Percentiles rank a stretch among this genome's conserved stretches.
Evolutionary conservation across 2,113 vertebrate species (phyloP).

Genomic region (Odocoileus hemionus): DNA sequence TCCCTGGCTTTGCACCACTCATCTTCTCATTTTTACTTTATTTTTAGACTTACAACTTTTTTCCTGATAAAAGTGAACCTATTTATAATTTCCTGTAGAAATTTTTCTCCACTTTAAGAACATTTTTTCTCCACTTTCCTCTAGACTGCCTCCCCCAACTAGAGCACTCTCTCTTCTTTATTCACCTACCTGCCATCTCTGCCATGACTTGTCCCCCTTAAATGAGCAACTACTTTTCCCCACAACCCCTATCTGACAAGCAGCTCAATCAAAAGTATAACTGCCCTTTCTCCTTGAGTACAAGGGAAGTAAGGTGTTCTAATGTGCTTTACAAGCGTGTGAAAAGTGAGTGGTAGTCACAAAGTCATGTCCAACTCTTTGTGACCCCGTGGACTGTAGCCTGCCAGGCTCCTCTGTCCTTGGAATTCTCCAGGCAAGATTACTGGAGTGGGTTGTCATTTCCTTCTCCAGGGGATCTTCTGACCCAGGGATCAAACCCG

Average conservation of each 20-base stretch:
- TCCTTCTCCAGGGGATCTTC: background rate
- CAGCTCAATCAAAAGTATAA: background rate
- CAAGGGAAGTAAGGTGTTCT: background rate
- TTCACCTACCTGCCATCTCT: background rate
- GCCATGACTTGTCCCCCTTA: background rate
- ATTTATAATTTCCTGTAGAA: background rate
- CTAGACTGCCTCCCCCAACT: background rate
- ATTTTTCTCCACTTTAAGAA: background rate
- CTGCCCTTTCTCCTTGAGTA: background rate
- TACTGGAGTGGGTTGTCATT: background rate
- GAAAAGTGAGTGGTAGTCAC: background rate
- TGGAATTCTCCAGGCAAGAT: background rate
- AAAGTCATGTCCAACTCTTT: background rate
- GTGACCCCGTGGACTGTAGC: background rate
- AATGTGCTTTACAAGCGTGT: background rate
- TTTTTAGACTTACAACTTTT: background rate
- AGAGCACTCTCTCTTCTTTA: background rate
- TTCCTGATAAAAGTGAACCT: background rate
- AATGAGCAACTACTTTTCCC: background rate
- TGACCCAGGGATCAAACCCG: background rate
- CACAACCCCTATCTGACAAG: conserved; percentile 2
- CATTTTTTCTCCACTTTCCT: background rate
- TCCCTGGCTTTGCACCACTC: background rate
- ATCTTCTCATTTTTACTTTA: background rate
- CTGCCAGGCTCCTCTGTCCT: background rate